Evolutionary conservation across 2,888 invertebrate genomes (phyloP).

Genomic region (Bugulina stolonifera): DNA sequence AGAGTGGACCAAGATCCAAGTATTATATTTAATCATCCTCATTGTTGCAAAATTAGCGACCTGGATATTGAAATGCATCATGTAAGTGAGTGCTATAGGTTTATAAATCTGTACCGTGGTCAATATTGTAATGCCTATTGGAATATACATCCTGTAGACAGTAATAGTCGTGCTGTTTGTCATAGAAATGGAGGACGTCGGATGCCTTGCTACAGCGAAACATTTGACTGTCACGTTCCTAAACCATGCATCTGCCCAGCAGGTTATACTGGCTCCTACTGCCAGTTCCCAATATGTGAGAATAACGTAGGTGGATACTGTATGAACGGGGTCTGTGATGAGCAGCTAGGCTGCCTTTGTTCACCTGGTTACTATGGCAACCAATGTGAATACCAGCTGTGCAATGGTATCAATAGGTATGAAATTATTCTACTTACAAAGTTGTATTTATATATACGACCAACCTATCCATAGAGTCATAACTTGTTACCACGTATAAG

Average conservation of each 20-base stretch:
- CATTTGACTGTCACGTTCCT: not conserved
- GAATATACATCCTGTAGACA: no score
- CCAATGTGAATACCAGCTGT: not conserved
- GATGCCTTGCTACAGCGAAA: conserved; percentile 10
- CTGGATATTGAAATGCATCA: no score
- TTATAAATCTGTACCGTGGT: no score
- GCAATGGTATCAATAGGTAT: not conserved
- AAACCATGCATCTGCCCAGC: not conserved
- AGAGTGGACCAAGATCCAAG: no score
- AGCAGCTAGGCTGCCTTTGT: not conserved
- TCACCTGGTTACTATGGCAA: conserved; percentile 12
- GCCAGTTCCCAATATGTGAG: not conserved
- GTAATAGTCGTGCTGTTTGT: not conserved
- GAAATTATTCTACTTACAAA: no score
- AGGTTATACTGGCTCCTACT: not conserved
- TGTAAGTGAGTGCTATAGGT: no score
- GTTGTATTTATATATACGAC: no score
- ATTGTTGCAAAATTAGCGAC: no score
- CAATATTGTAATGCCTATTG: no score
- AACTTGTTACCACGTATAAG: no score
- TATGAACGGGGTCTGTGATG: not conserved
- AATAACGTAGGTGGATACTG: not conserved
- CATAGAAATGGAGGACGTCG: not conserved
- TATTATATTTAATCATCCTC: no score
- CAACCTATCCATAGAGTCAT: no score